Base-by-base conservation (phyloP, 2,797 vertebrate genomes). In the Phrynocephalus forsythii region DNA sequence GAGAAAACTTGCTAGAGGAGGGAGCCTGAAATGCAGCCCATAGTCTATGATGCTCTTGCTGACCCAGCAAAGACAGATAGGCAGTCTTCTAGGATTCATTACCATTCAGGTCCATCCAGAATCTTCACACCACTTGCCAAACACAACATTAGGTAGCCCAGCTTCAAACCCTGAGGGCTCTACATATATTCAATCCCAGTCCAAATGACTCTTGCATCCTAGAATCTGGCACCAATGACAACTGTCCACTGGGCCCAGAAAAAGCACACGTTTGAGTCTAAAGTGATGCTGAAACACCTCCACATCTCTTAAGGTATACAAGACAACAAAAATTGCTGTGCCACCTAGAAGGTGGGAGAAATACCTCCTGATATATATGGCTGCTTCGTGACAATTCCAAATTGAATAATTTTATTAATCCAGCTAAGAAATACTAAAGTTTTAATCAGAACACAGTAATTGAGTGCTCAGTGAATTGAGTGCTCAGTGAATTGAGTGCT, bases 271-370 rank as follows among this genome's bases (percentile, higher is more conserved):
- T 56, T 56, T 56, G 52, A 56, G 13, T 56, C 52, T 78, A 79
- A 8, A 52, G 10, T 28, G 44, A 52, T 13, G 16, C 28, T 56
- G 50, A 60, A 11, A 56, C 50, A 78, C n/a, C 77, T 78, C 52
- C 52, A 44, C 77, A 78, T 78, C 24, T 56, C 48, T 56, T 69
- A 69, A 26, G 68, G 10, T n/a, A 24, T 50, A 78, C 44, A 78
- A 78, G 50, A 56, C 77, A 56, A n/a, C 52, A 15, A 78, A 3
- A 75, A 88, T 30, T 84, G 28, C 79, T 38, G 68, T 84, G 44
- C 88, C 22, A 68, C 24, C 2, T 72, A 28, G 13, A 4, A 18
- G 56, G 82, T 56, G 52, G 52, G 9, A 56, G 52, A 56, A 56
- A 56, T 56, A 56, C 9, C 52, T 56, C 52, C 52, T 13, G 52